Evolutionary conservation across 2,797 vertebrate genomes (phyloP).

Genomic region (Squalus acanthias): DNA sequence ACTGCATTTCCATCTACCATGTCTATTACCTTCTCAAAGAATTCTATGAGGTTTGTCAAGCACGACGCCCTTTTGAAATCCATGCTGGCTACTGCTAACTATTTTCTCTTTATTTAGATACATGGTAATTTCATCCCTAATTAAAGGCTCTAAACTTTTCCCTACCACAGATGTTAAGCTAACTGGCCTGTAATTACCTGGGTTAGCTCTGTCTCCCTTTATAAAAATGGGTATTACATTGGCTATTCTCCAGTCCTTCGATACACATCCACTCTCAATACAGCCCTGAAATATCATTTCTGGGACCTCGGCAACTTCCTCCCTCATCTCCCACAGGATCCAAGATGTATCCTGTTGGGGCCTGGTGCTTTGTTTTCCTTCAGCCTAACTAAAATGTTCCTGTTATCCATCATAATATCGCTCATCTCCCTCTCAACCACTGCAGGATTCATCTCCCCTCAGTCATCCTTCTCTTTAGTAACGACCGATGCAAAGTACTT

Average conservation of each 20-base stretch:
- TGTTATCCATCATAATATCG: background rate
- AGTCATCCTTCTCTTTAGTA: background rate
- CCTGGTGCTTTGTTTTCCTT: background rate
- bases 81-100: background rate
- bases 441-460: background rate
- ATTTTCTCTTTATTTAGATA: background rate
- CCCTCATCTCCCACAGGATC: background rate
- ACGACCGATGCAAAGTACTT: background rate
- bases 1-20: background rate
- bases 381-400: background rate
- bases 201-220: background rate
- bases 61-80: background rate
- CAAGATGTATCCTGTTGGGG: background rate
- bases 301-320: background rate
- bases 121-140: too few relatives aligned
- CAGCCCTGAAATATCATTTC: background rate
- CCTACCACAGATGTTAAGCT: background rate
- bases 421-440: background rate
- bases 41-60: background rate
- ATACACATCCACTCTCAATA: background rate
- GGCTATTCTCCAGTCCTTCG: background rate
- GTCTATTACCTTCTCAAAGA: background rate
- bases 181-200: background rate
- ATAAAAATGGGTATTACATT: background rate
- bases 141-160: background rate